Conservation (phyloP, 1,140 invertebrate genomes). For the Battus philenor region DNA sequence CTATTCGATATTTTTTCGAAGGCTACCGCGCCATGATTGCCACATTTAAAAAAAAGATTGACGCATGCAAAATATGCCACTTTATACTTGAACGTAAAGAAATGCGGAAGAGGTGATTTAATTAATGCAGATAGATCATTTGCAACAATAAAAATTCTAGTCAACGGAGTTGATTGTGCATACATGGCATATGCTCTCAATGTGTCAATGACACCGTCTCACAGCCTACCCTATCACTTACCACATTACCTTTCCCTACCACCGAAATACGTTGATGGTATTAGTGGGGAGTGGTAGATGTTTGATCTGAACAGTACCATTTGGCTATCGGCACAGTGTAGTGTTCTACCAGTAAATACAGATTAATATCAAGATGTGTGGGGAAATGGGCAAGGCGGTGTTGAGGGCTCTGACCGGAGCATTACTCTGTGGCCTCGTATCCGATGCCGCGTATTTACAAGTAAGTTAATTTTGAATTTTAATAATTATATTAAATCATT, state of each 20-base stretch:
- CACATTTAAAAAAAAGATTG: too few relatives aligned
- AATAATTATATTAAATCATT: background rate
- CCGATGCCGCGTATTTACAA: slow-evolving; percentile 65
- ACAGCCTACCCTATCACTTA: slow-evolving; percentile 5
- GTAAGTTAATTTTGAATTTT: slow-evolving; percentile 23
- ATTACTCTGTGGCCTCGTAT: slow-evolving; percentile 58
- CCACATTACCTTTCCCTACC: slow-evolving; percentile 20
- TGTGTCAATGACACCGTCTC: slow-evolving; percentile 11
- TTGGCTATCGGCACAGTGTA: slow-evolving; percentile 17
- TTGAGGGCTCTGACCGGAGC: slow-evolving; percentile 59
- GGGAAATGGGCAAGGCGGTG: slow-evolving; percentile 67
- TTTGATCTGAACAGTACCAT: slow-evolving; percentile 18
- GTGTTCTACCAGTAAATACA: slow-evolving; percentile 14
- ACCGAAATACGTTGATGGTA: slow-evolving; percentile 9
- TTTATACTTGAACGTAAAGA: too few relatives aligned
- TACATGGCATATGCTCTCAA: slow-evolving; percentile 3
- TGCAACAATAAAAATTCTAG: too few relatives aligned
- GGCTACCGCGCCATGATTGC: too few relatives aligned
- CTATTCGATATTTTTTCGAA: too few relatives aligned
- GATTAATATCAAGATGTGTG: slow-evolving; percentile 45
- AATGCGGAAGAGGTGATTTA: too few relatives aligned
- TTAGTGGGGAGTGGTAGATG: slow-evolving; percentile 22
- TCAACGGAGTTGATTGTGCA: too few relatives aligned
- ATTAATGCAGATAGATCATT: too few relatives aligned
- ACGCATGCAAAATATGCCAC: too few relatives aligned